These are phyloP conservation scores for Cheiracanthium punctorium DNA, from an alignment of 2,888 invertebrate species.

Conservation along the genomic window DNA sequence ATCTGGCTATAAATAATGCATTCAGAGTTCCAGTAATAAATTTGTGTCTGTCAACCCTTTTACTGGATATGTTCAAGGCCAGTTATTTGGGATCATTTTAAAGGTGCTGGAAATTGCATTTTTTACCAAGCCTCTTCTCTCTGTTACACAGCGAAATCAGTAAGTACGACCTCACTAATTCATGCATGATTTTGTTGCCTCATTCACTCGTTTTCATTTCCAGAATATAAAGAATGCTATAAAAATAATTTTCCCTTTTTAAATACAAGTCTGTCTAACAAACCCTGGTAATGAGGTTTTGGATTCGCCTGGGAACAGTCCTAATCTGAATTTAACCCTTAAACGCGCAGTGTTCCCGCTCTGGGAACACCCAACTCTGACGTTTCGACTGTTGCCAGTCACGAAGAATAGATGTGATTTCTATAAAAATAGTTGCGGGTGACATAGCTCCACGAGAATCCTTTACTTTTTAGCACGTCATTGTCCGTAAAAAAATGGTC, in stretches of 20 bases:
- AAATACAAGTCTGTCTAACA: neutral
- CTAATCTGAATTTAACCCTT: neutral
- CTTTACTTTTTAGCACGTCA: no score
- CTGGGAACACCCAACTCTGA: no score
- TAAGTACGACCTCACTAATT: neutral
- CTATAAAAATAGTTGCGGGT: no score
- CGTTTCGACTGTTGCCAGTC: no score
- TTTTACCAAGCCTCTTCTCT: neutral
- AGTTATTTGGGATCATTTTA: neutral
- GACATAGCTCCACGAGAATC: no score
- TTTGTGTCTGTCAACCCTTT: no score
- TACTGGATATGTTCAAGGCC: no score
- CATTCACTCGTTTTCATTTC: neutral
- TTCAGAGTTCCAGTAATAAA: no score
- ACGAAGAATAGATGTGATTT: no score
- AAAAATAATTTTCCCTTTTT: constrained; percentile 3
- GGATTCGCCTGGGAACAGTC: neutral
- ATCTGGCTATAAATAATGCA: no score
- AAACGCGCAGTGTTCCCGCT: no score
- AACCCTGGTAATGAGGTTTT: neutral
- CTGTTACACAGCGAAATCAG: neutral
- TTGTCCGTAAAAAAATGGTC: no score
- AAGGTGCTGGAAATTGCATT: neutral
- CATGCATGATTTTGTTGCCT: neutral
- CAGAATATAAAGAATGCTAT: neutral